These are phyloP conservation scores for Hemitrygon akajei DNA, from an alignment of 2,797 vertebrate genomes.

Conservation along the genomic window DNA sequence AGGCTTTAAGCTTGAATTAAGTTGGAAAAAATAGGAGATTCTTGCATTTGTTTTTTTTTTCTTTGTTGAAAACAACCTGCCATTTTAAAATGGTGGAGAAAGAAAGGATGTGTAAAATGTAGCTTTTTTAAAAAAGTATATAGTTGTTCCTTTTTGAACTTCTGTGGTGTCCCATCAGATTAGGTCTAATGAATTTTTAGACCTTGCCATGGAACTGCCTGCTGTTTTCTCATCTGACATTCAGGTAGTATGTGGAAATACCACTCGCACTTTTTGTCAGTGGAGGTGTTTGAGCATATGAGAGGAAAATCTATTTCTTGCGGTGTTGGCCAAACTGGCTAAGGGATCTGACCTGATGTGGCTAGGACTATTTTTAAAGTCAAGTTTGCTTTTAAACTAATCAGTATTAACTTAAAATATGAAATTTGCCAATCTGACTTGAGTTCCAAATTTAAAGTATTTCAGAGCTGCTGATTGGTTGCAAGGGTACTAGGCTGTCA, in stretches of 20 bases:
- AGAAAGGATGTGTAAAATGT: neutral
- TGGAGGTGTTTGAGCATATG: neutral
- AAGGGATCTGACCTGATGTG: neutral
- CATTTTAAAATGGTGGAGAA: neutral
- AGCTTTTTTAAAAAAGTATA: neutral
- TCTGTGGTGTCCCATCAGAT: neutral
- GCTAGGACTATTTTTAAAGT: neutral
- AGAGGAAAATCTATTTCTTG: neutral
- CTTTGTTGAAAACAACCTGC: neutral
- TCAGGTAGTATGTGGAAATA: no score
- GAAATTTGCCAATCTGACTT: neutral
- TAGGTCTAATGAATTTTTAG: neutral
- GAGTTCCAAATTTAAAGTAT: no score
- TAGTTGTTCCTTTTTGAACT: neutral
- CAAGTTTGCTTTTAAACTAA: neutral
- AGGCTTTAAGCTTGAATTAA: neutral
- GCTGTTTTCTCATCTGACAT: neutral
- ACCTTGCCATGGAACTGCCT: neutral
- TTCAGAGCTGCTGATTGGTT: neutral
- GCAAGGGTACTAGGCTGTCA: neutral
- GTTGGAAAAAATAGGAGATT: neutral
- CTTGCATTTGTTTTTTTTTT: neutral
- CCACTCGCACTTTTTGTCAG: neutral
- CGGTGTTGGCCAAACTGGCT: neutral
- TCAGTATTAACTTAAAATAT: neutral